phyloP scores from a whole-genome alignment of 2,113 vertebrate genomes.

The Anhinga rufa region DNA sequence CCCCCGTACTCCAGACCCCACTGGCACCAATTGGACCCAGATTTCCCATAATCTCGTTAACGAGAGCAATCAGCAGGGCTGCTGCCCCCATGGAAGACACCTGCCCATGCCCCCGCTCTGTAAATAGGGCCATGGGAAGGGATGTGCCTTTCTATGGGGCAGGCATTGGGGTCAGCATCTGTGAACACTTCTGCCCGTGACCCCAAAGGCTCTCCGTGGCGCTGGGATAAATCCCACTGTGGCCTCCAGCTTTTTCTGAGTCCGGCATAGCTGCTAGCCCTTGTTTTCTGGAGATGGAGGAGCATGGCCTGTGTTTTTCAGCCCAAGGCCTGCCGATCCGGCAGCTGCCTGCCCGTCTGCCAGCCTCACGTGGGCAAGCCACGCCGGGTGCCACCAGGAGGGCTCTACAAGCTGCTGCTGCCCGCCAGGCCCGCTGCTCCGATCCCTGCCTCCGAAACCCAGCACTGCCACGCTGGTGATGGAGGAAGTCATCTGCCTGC shows the following conservation, averaged over 20 bases:
- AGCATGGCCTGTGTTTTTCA: fast-evolving
- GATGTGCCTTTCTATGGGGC: fast-evolving
- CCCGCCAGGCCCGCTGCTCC: not conserved
- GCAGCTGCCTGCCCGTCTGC: not conserved
- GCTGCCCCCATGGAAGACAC: not conserved
- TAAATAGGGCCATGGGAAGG: not conserved
- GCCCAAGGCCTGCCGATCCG: fast-evolving
- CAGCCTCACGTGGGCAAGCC: fast-evolving
- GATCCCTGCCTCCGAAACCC: not conserved
- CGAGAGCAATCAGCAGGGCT: not conserved
- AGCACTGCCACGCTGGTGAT: fast-evolving
- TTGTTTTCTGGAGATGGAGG: not conserved
- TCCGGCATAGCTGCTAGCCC: fast-evolving
- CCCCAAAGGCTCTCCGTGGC: not conserved
- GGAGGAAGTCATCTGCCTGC: not conserved
- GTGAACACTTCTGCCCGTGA: fast-evolving
- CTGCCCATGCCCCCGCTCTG: not conserved
- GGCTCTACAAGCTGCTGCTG: fast-evolving
- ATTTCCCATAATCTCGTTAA: not conserved
- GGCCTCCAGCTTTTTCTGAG: not conserved
- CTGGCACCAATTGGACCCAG: not conserved
- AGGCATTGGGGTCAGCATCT: fast-evolving
- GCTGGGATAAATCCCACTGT: fast-evolving
- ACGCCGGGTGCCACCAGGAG: fast-evolving
- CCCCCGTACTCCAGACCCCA: not conserved